Evolutionary conservation across 2,797 vertebrate species (phyloP).

Genomic region (Gila robusta): DNA sequence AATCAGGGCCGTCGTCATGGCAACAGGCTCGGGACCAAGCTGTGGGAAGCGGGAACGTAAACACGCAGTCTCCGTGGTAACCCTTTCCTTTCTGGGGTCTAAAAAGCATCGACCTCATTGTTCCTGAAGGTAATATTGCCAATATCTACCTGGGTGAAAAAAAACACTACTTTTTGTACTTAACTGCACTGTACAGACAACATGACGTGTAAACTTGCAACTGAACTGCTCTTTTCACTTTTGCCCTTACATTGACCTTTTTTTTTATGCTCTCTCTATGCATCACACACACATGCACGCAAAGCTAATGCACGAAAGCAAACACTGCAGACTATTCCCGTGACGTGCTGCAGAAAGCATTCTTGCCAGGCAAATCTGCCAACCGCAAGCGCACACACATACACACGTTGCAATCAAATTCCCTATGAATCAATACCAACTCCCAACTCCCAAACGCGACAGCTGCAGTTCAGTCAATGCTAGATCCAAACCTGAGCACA

Average conservation of each 20-base stretch:
- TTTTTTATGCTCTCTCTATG: constrained; percentile 5
- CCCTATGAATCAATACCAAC: constrained; percentile 76
- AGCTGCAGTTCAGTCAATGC: constrained; percentile 77
- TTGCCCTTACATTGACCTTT: constrained; percentile 9
- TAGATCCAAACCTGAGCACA: constrained; percentile 48
- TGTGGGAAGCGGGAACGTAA: constrained; percentile 75
- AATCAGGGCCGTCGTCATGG: constrained; percentile 78
- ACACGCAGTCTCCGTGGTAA: constrained; percentile 77
- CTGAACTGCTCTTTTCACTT: constrained; percentile 15
- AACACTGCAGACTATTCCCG: constrained; percentile 51
- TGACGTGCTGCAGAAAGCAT: constrained; percentile 60
- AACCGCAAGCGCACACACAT: constrained; percentile 46
- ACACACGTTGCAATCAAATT: constrained; percentile 57
- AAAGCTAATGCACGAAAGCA: constrained; percentile 51
- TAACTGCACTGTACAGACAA: background rate
- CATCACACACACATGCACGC: constrained; percentile 35
- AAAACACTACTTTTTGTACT: background rate
- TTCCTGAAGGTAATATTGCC: background rate
- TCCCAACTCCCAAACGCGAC: constrained; percentile 60
- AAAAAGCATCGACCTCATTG: constrained; percentile 18
- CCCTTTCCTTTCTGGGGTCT: constrained; percentile 67
- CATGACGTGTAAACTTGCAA: constrained; percentile 4
- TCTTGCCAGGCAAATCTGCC: constrained; percentile 64
- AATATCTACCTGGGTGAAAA: background rate
- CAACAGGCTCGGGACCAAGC: constrained; percentile 79